phyloP scores from a whole-genome alignment of 35 echinoderm and acorn worm genomes.

The Lytechinus pictus region DNA sequence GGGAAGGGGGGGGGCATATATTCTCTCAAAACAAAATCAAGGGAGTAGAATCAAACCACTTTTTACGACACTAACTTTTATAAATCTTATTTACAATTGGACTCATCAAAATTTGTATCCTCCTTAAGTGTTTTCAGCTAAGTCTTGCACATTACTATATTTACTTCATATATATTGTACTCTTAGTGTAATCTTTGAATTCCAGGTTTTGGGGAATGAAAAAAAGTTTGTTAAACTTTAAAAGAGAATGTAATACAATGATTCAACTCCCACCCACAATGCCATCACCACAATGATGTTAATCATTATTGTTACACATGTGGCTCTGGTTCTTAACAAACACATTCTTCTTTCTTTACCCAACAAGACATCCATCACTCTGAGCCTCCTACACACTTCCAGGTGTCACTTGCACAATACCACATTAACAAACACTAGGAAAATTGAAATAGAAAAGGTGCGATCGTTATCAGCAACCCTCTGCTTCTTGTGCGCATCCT shows the following conservation, averaged over 20 bases:
- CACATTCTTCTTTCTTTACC: not conserved
- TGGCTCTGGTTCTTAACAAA: not conserved
- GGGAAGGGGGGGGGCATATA: too few species aligned
- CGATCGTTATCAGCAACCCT: not conserved
- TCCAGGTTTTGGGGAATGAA: not conserved
- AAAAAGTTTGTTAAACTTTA: not conserved
- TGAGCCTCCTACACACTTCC: not conserved
- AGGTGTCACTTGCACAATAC: constrained; percentile 1
- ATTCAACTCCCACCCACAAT: not conserved
- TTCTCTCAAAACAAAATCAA: too few species aligned
- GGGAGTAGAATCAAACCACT: too few species aligned
- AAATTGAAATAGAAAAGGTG: constrained; percentile 20
- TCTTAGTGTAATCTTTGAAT: too few species aligned
- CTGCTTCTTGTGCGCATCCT: not conserved
- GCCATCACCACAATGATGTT: not conserved
- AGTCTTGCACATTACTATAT: too few species aligned
- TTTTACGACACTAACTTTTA: too few species aligned
- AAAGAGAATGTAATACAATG: not conserved
- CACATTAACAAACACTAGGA: not conserved
- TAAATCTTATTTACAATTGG: too few species aligned
- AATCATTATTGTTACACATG: not conserved
- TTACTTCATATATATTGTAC: too few species aligned
- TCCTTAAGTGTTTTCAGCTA: too few species aligned
- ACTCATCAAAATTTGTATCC: too few species aligned
- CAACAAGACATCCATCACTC: not conserved